Conservation (phyloP, 2,113 vertebrate species). For the Cromileptes altivelis region DNA sequence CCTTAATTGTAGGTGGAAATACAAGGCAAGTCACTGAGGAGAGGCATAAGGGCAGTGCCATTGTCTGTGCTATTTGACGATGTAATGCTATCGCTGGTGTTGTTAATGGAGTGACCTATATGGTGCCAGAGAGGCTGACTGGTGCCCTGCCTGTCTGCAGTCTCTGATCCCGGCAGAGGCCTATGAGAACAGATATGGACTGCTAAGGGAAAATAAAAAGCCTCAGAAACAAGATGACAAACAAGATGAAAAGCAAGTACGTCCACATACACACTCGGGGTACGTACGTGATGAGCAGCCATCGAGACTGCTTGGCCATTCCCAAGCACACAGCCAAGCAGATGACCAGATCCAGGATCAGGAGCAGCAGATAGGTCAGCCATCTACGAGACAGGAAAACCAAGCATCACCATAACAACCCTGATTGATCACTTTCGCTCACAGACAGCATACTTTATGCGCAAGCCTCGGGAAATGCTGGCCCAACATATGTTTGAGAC, state of each 20-base stretch:
- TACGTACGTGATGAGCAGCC: conserved; percentile 92
- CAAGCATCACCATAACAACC: conserved; percentile 19
- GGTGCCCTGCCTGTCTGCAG: conserved; percentile 18
- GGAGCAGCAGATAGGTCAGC: conserved; percentile 93
- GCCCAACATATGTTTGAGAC: conserved; percentile 46
- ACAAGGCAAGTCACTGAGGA: conserved; percentile 7
- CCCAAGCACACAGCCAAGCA: conserved; percentile 92
- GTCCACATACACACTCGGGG: not conserved
- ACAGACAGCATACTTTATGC: conserved; percentile 22
- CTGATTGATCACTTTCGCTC: conserved; percentile 24
- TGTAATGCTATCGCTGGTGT: conserved; percentile 25
- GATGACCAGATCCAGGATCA: conserved; percentile 92
- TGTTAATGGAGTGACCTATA: conserved; percentile 44
- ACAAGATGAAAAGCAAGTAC: not conserved
- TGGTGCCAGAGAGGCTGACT: conserved; percentile 52
- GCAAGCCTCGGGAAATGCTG: conserved; percentile 21
- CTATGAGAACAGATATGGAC: conserved; percentile 7
- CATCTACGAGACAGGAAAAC: conserved; percentile 85
- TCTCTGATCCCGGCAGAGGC: not conserved
- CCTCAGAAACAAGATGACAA: not conserved
- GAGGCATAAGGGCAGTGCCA: not conserved
- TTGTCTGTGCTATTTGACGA: conserved; percentile 33
- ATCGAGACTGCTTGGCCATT: conserved; percentile 91
- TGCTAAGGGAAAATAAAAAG: not conserved
- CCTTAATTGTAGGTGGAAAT: conserved; percentile 28